Evolutionary conservation across 2,797 vertebrate species (phyloP).

Genomic region (Cheirogaleus major): DNA sequence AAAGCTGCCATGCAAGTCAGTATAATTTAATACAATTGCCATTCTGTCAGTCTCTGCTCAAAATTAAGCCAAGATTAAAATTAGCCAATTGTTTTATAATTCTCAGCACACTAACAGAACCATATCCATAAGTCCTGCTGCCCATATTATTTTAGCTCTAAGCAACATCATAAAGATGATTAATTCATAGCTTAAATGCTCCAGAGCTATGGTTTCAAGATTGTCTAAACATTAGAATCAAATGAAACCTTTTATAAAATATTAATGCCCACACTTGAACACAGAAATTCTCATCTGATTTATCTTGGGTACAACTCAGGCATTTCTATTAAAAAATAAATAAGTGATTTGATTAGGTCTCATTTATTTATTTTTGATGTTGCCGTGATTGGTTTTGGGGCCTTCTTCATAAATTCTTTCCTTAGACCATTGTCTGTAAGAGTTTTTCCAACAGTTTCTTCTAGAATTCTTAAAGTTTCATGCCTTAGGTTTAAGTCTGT

Average conservation of each 20-base stretch:
- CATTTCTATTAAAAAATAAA: neutral
- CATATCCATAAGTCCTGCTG: neutral
- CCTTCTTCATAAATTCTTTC: no score
- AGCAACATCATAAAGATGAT: neutral
- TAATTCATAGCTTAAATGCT: neutral
- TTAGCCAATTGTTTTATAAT: conserved; percentile 31
- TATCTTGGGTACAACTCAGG: neutral
- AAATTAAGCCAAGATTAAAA: conserved; percentile 55
- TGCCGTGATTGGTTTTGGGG: no score
- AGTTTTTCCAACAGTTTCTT: no score
- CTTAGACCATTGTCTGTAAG: no score
- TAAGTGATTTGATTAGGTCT: neutral
- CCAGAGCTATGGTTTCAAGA: neutral
- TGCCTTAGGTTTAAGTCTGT: no score
- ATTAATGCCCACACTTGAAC: neutral
- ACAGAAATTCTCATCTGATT: neutral
- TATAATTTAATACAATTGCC: conserved; percentile 50
- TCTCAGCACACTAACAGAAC: neutral
- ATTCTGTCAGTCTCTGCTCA: conserved; percentile 53
- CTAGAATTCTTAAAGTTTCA: no score
- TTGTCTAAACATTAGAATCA: neutral
- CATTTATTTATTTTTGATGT: no score
- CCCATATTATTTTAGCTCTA: neutral
- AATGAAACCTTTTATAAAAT: neutral
- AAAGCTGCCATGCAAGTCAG: conserved; percentile 52